Base-by-base conservation (phyloP, 2,888 invertebrate species). In the Autographa gamma region DNA sequence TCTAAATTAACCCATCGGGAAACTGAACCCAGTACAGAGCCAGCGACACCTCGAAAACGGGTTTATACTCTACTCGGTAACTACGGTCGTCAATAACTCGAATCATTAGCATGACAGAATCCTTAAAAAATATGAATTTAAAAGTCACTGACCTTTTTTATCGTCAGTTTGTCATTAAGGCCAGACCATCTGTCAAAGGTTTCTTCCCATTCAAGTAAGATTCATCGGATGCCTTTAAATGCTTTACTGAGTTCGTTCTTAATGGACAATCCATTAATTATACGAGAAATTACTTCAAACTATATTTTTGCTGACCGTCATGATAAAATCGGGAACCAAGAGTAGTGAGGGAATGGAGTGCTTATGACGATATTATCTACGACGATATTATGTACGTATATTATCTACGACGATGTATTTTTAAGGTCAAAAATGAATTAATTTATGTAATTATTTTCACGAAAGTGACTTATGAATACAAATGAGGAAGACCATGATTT, bases 111-210 rank as follows among this genome's bases (percentile, higher is more conserved):
- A n/a, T 8, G 48, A 48, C 2, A n/a, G n/a, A 7, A n/a, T 48
- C 0, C 16, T 16, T 7, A 25, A 59, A 13, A 31, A 59, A 31
- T 32, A 16, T 32, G n/a, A 63, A 16, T 66, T 65, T 59, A 54
- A 62, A 73, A 65, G 72, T 73, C 68, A 58, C 61, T 60, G 16
- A 56, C 66, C 63, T 71, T 61, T 61, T 56, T 4, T n/a, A n/a
- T 19, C 11, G 59, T 66, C 58, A 69, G 61, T 52, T 6, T 71
- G 66, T 72, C 69, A 75, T 75, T 75, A 69, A 54, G 61, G 66
- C 25, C 66, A 54, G 61, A 64, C 25, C 66, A 66, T 59, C 69
- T 63, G 66, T 63, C 58, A 69, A 60, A 71, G 60, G 71, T 71
- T 34, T 54, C 60, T 41, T 14, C 34, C 48, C 31, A 18, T n/a